Evolutionary conservation across 1,140 invertebrate genomes (phyloP).

Genomic region (Macrocentrus cingulum): DNA sequence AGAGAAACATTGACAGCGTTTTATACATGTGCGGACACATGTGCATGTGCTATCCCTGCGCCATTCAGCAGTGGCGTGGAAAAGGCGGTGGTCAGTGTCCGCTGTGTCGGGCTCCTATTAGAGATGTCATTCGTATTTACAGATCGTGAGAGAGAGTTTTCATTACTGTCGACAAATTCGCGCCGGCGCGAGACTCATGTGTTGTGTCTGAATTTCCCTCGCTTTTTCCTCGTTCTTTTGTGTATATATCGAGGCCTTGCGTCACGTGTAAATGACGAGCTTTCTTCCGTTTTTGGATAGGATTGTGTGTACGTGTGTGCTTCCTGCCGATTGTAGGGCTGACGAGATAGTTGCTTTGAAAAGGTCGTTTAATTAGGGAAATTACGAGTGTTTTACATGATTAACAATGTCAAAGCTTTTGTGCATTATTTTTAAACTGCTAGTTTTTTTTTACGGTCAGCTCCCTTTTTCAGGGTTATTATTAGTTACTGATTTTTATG

Average conservation of each 20-base stretch:
- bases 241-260: not conserved
- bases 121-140: constrained; percentile 94
- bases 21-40: constrained; percentile 97
- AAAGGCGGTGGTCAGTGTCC: constrained; percentile 91
- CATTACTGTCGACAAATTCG: not conserved
- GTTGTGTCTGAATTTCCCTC: not conserved
- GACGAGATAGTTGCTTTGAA: no score
- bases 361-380: no score
- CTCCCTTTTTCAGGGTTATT: no score
- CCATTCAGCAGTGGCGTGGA: constrained; percentile 85
- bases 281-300: no score
- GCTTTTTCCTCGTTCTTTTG: not conserved
- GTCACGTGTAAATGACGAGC: no score
- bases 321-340: no score
- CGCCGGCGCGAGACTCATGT: not conserved
- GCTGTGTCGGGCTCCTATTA: constrained; percentile 87
- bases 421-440: no score
- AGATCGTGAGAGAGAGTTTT: constrained; percentile 68
- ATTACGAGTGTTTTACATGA: no score
- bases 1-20: constrained; percentile 88
- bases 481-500: no score
- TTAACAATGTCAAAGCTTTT: no score
- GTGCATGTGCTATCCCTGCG: constrained; percentile 98
- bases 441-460: no score
- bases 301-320: no score